Percentiles rank a stretch among this genome's conserved stretches.
These are phyloP conservation scores for Prunella strophiata DNA, from an alignment of 2,797 vertebrate genomes.

Conservation along the genomic window DNA sequence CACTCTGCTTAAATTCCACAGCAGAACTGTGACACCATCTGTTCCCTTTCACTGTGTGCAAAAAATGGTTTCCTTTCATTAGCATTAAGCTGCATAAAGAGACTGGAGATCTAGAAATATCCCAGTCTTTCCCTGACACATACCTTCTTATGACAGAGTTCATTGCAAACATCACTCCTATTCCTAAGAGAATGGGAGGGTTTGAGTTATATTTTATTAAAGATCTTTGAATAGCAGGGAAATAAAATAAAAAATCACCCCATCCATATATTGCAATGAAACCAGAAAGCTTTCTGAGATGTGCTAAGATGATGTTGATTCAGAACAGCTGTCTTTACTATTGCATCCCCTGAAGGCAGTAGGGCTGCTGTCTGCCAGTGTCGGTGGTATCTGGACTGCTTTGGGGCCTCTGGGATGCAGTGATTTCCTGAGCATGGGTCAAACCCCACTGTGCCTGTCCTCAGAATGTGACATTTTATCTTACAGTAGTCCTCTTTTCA, in stretches of 20 bases:
- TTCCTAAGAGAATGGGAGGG: background rate
- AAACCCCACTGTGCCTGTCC: fast-evolving
- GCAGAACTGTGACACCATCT: constrained; percentile 72
- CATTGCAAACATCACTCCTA: background rate
- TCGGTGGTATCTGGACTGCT: background rate
- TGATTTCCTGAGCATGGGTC: fast-evolving
- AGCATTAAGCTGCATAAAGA: constrained; percentile 66
- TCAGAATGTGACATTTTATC: background rate
- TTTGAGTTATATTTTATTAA: background rate
- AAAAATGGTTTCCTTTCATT: constrained; percentile 71
- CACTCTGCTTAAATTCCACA: constrained; percentile 70
- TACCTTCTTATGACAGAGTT: constrained; percentile 19
- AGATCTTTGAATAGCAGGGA: background rate
- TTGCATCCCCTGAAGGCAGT: background rate
- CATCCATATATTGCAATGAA: background rate
- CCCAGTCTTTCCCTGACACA: constrained; percentile 24
- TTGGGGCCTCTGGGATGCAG: background rate
- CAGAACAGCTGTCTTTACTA: background rate
- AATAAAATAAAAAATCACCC: background rate
- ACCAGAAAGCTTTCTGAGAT: background rate
- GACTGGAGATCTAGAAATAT: constrained; percentile 51
- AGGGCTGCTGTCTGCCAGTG: background rate
- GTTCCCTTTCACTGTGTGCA: constrained; percentile 68
- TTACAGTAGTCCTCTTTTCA: background rate
- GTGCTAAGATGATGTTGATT: constrained; percentile 14